Evolutionary conservation across 2,797 vertebrate genomes (phyloP), one percentile per base, ranked within the genome.

Genomic region (Cyprinella venusta): DNA sequence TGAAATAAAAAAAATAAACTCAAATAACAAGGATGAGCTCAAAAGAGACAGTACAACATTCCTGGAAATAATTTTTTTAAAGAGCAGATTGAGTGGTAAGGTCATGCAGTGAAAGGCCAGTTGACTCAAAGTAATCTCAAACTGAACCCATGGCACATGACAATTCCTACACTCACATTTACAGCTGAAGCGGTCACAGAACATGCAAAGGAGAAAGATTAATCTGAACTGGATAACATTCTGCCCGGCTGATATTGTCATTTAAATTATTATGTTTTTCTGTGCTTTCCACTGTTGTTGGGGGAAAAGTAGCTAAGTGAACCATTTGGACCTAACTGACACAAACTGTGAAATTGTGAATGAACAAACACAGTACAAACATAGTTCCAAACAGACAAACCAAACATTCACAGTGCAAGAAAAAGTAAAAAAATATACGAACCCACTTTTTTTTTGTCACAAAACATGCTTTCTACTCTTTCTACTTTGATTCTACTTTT

Each of bases 71-170:
- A 84, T 83, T 85, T 85, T 79, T 4, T 26, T 64, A 77, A 90
- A 87, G 36, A 71, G 64, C 71, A 88, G 81, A 91, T 89, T 89
- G 86, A 81, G 85, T 89, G 69, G 90, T 85, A 91, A 82, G 82
- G 64, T 70, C 84, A 86, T 88, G 42, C 88, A 76, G 87, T 89
- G 85, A 91, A 89, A 90, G 85, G n/a, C 54, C 21, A 81, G 50
- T 63, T 74, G 71, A 83, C 81, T 72, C 75, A 76, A 59, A 64
- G 16, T 78, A 78, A 78, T 78, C 76, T 78, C 40, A 78, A 15
- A 72, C 63, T 78, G 85, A 71, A 89, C 90, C 87, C 90, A 86
- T 86, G 86, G 76, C 50, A 77, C 69, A 80, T 21, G 67, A 68
- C 81, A 79, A 76, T 40, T n/a, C 24, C 85, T 86, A 83, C 87